phyloP scores from a whole-genome alignment of 1,140 invertebrate species.

The Drosophila chauvacae region DNA sequence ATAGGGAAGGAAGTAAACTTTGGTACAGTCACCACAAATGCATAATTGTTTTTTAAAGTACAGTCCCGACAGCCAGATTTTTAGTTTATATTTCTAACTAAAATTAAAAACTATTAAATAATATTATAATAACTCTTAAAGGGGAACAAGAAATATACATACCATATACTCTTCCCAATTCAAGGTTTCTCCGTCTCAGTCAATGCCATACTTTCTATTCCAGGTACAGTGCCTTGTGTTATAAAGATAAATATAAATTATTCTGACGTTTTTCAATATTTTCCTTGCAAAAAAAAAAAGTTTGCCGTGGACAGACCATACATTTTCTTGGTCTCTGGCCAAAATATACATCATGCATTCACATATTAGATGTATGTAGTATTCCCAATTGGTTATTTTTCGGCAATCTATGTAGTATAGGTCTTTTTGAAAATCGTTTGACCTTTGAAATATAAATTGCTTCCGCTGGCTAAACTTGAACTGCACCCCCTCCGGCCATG shows the following conservation, averaged over 20 bases:
- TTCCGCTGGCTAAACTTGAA: constrained; percentile 52
- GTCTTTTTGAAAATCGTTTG: constrained; percentile 28
- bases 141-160: not conserved
- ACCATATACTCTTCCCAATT: not conserved
- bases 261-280: constrained; percentile 26
- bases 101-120: not conserved
- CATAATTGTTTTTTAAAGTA: too few relatives aligned
- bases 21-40: not conserved
- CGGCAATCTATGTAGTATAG: constrained; percentile 22
- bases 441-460: constrained; percentile 58
- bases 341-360: constrained; percentile 46
- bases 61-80: too few relatives aligned
- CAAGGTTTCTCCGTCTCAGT: not conserved
- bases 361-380: constrained; percentile 11
- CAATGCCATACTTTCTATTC: not conserved
- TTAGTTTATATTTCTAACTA: not conserved
- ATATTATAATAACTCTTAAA: too few relatives aligned
- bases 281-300: constrained; percentile 24
- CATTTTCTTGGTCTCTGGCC: constrained; percentile 67
- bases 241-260: constrained; percentile 11
- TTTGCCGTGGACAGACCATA: constrained; percentile 29
- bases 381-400: constrained; percentile 42
- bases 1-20: not conserved
- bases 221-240: constrained; percentile 12
- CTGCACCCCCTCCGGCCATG: constrained; percentile 45